Conservation (phyloP, 1,140 invertebrate genomes). For the Sinella curviseta region DNA sequence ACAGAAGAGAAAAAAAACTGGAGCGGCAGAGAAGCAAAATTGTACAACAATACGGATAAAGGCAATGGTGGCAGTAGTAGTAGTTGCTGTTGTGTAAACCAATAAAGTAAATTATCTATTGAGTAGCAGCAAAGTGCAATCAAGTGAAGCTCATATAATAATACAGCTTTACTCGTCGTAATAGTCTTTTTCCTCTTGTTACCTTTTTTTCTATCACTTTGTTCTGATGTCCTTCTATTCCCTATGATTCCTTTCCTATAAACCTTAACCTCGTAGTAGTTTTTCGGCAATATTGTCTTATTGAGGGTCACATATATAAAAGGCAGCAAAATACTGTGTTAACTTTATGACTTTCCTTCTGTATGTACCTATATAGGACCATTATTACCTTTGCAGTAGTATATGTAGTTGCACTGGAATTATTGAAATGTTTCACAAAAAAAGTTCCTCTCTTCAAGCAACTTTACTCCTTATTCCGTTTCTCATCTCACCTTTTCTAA, state of each 20-base stretch:
- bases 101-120: constrained; percentile 28
- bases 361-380: too few species aligned
- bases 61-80: neutral
- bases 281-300: too few species aligned
- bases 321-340: neutral
- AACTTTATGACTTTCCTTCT: neutral
- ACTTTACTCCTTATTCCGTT: neutral
- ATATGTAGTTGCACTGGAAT: neutral
- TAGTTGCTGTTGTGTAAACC: neutral
- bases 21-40: neutral
- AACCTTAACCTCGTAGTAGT: too few species aligned
- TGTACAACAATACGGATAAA: neutral
- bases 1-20: neutral
- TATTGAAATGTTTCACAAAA: neutral
- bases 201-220: neutral
- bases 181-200: neutral
- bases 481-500: constrained; percentile 17
- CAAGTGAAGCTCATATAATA: constrained; percentile 21
- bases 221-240: neutral
- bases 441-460: neutral
- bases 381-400: neutral
- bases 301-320: neutral
- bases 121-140: constrained; percentile 22
- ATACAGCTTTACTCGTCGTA: constrained; percentile 9
- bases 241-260: neutral